These are phyloP conservation scores for Calameuta pallipes DNA, from an alignment of 2,888 invertebrate species.

Conservation along the genomic window DNA sequence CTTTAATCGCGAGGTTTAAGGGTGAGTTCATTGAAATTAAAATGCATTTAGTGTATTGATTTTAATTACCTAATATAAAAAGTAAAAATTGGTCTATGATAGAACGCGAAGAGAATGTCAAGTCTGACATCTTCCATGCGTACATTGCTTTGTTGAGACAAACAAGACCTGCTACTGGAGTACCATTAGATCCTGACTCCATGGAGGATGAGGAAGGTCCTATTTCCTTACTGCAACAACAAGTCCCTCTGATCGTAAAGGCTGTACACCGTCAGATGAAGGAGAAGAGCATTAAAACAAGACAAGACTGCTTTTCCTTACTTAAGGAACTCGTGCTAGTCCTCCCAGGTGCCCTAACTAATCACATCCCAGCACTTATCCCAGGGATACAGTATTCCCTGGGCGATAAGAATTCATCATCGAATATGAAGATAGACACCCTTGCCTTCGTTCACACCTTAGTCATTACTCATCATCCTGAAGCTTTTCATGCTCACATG, in stretches of 20 bases:
- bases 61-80: conserved; percentile 21
- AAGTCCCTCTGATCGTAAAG: conserved; percentile 83
- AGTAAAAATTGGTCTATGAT: conserved; percentile 35
- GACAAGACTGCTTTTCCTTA: conserved; percentile 92
- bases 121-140: conserved; percentile 97
- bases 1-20: conserved; percentile 92
- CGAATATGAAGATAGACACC: conserved; percentile 98
- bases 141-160: conserved; percentile 93
- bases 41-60: conserved; percentile 13
- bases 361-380: conserved; percentile 85
- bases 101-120: conserved; percentile 99
- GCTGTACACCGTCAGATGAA: conserved; percentile 90
- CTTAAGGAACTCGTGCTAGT: conserved; percentile 91
- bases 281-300: conserved; percentile 86
- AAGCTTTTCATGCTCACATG: conserved; percentile 85
- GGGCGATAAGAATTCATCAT: conserved; percentile 92
- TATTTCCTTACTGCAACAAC: conserved; percentile 69
- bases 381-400: conserved; percentile 91
- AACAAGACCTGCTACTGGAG: conserved; percentile 80
- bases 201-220: conserved; percentile 82
- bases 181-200: conserved; percentile 75
- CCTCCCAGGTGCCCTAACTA: conserved; percentile 87
- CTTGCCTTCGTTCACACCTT: conserved; percentile 90
- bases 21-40: conserved; percentile 67
- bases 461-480: conserved; percentile 81